A percentile compares a stretch with the other conserved stretches of the same genome.
Conservation (phyloP, 1,140 invertebrate species). For the Nebria ingens region DNA sequence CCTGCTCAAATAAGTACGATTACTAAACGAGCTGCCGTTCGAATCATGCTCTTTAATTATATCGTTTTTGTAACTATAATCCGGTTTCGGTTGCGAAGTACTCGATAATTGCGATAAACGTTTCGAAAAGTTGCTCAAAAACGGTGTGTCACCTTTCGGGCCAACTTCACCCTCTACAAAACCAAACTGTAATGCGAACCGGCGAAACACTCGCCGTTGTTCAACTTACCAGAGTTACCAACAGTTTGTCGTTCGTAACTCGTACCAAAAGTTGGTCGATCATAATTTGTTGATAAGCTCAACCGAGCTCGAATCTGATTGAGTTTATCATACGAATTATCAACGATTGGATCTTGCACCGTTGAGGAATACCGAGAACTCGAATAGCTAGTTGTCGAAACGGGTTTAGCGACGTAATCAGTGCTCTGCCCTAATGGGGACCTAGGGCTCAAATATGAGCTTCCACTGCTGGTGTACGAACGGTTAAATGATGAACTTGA, state of each 20-base stretch:
- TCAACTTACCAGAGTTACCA: no score
- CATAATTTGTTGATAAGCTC: slow-evolving; percentile 28
- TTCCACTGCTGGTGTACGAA: not conserved
- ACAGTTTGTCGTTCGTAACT: slow-evolving; percentile 11
- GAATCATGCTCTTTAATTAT: slow-evolving; percentile 30
- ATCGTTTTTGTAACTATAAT: slow-evolving; percentile 25
- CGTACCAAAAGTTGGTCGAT: slow-evolving; percentile 16
- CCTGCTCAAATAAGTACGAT: slow-evolving; percentile 15
- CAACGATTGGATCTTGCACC: slow-evolving; percentile 14
- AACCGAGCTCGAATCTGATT: slow-evolving; percentile 42
- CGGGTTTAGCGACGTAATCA: slow-evolving; percentile 27
- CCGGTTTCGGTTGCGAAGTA: slow-evolving; percentile 32
- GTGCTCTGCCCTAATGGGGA: slow-evolving; percentile 30
- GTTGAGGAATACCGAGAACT: not conserved
- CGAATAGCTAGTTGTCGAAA: not conserved
- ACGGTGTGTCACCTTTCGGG: slow-evolving; percentile 46
- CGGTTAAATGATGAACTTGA: not conserved
- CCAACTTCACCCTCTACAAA: not conserved
- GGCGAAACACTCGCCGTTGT: no score
- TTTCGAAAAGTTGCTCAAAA: slow-evolving; percentile 53
- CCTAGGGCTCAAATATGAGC: slow-evolving; percentile 23
- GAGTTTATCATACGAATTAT: slow-evolving; percentile 37
- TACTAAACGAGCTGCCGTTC: slow-evolving; percentile 21
- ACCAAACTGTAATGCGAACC: not conserved
- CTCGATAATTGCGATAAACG: slow-evolving; percentile 44